Conservation (phyloP, 2,113 vertebrate genomes). For the Nettapus auritus region DNA sequence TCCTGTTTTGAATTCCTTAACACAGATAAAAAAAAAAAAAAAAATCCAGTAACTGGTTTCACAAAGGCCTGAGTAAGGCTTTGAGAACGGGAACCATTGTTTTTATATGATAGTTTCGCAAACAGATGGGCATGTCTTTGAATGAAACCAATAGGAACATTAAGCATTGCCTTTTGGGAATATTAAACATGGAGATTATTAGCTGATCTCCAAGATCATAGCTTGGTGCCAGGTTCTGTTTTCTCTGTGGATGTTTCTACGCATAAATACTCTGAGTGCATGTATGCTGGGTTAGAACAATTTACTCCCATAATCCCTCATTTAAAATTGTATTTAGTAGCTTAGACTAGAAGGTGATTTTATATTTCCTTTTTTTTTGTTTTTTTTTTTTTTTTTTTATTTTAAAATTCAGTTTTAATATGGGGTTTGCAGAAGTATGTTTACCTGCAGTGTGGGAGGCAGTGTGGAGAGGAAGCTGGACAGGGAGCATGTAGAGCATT, state of each 20-base stretch:
- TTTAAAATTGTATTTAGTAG: not conserved
- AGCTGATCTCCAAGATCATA: not conserved
- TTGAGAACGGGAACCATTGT: not conserved
- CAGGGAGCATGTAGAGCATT: not conserved
- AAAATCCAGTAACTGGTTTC: constrained; percentile 6
- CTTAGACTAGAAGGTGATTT: not conserved
- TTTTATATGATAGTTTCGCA: not conserved
- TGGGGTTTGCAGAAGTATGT: not conserved
- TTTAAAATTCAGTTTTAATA: not conserved
- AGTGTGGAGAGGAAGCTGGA: not conserved
- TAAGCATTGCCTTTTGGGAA: not conserved
- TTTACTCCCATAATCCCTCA: not conserved
- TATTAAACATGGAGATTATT: not conserved
- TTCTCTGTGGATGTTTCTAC: not conserved
- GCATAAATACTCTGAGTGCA: not conserved
- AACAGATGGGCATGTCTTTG: not conserved
- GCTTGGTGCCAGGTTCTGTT: not conserved
- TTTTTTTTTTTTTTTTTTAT: not conserved
- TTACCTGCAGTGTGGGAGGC: not conserved
- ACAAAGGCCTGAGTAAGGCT: not conserved
- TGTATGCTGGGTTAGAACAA: not conserved
- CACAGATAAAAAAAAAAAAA: constrained; percentile 23
- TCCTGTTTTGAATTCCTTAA: constrained; percentile 9
- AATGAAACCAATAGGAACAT: not conserved
- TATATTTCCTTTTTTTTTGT: not conserved